phyloP scores from a whole-genome alignment of 2,888 invertebrate species.

The Trissoscelio sp. region DNA sequence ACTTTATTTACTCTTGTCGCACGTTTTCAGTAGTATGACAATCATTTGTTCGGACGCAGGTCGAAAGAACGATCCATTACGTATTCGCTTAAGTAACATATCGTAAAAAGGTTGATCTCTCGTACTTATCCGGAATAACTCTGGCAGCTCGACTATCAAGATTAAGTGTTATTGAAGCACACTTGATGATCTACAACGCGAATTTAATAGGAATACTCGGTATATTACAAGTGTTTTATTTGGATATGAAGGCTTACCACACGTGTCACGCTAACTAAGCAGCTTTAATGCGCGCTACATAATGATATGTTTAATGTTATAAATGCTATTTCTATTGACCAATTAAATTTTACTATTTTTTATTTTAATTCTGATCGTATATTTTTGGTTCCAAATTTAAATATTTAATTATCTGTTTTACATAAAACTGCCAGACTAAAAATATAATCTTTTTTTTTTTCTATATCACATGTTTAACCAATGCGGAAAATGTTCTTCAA shows the following conservation, averaged over 20 bases:
- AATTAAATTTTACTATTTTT: neutral
- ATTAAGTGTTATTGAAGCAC: constrained; percentile 44
- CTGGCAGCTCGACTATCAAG: constrained; percentile 34
- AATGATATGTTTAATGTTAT: neutral
- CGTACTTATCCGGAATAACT: constrained; percentile 43
- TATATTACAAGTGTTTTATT: constrained; percentile 12
- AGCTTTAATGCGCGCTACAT: neutral
- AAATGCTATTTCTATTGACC: neutral
- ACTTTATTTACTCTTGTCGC: neutral
- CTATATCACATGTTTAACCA: neutral
- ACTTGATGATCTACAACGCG: constrained; percentile 55
- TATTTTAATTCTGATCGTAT: too few species aligned
- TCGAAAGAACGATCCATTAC: constrained; percentile 35
- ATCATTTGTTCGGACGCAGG: constrained; percentile 24
- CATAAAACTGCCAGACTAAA: neutral
- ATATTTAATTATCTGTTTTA: too few species aligned
- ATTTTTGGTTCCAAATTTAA: too few species aligned
- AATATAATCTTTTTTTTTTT: neutral
- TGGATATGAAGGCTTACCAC: constrained; percentile 25
- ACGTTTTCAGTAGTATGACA: constrained; percentile 18
- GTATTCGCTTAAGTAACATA: constrained; percentile 32
- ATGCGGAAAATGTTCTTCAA: constrained; percentile 22
- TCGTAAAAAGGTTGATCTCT: constrained; percentile 52
- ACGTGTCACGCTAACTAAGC: neutral
- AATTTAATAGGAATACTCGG: constrained; percentile 34